Evolutionary conservation across 2,797 vertebrate genomes (phyloP).

Genomic region (Lepilemur septentrionalis): DNA sequence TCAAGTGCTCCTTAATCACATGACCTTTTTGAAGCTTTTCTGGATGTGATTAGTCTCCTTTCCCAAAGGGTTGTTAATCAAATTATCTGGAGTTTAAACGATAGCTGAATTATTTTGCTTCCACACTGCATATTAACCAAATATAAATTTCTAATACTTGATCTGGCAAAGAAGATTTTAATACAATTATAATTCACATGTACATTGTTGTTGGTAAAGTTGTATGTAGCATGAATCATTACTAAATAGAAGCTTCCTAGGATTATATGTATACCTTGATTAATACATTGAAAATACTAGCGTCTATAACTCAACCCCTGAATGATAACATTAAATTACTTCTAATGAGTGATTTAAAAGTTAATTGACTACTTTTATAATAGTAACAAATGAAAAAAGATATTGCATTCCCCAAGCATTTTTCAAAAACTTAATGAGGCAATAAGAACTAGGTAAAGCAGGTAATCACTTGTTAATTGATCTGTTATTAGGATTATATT

Average conservation of each 20-base stretch:
- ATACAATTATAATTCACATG: not conserved
- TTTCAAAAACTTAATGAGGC: constrained; percentile 79
- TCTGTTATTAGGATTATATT: constrained; percentile 69
- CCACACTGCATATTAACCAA: not conserved
- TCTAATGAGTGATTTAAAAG: constrained; percentile 74
- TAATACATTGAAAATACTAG: constrained; percentile 45
- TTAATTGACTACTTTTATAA: constrained; percentile 75
- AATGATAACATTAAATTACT: constrained; percentile 64
- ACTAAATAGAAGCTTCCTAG: not conserved
- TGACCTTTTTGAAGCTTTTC: constrained; percentile 39
- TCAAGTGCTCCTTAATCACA: not conserved
- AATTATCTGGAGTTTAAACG: not conserved
- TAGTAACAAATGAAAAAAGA: constrained; percentile 71
- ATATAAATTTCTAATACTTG: not conserved
- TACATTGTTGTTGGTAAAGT: not conserved
- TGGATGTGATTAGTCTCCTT: not conserved
- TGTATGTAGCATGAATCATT: constrained; percentile 7
- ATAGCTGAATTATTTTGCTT: not conserved
- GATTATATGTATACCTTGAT: constrained; percentile 34
- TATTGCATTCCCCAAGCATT: constrained; percentile 72
- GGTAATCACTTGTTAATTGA: constrained; percentile 81
- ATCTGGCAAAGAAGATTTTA: not conserved
- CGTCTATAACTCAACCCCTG: constrained; percentile 50
- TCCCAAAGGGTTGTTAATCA: not conserved
- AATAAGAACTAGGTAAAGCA: constrained; percentile 72